Base-by-base conservation (phyloP, 2,888 invertebrate species). In the Homarus gammarus region DNA sequence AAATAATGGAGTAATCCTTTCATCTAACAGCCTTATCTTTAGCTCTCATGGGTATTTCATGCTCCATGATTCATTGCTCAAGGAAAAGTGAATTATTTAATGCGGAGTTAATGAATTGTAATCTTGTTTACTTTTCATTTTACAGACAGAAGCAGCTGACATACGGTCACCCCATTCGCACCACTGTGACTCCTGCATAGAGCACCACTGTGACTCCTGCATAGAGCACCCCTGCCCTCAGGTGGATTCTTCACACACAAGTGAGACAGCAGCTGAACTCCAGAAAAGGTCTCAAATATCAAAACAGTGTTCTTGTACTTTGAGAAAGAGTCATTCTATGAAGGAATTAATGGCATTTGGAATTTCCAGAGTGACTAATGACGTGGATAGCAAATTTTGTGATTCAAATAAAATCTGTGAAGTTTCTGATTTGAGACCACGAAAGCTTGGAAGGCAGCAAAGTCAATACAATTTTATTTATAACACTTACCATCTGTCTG, bases 121-220 rank as follows among this genome's bases (percentile, higher is more conserved):
- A 22, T 77, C 18, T 27, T 27, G 12, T 44, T 27, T 27, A 10
- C 2, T 44, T 82, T 77, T 83, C 40, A 40, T 64, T 40, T 64
- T 61, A 27, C 88, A 89, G 88, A 89, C 83, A 73, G 82, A 81
- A 89, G 56, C 83, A 89, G 88, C 84, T 89, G 88, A 89, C 88
- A 78, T 89, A 82, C 88, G 78, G 78, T 70, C 68, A 56, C 72
- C 79, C 40, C 79, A 44, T 68, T 38, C 77, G 70, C 77, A 78
- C 88, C 88, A 83, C 88, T 75, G 88, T 89, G 51, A 89, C 84
- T 75, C 88, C 88, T 70, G 88, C 88, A 51, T 89, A 89, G 44
- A 83, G 38, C 86, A 40, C 38, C 51, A 49, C 49, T 72, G 33
- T n/a, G 51, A 89, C 84, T 75, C 88, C 88, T 70, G 88, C 88